A percentile compares a stretch with the other conserved stretches of the same genome.
Conservation (phyloP, 2,888 invertebrate genomes). For the Ypsolopha sequella region DNA sequence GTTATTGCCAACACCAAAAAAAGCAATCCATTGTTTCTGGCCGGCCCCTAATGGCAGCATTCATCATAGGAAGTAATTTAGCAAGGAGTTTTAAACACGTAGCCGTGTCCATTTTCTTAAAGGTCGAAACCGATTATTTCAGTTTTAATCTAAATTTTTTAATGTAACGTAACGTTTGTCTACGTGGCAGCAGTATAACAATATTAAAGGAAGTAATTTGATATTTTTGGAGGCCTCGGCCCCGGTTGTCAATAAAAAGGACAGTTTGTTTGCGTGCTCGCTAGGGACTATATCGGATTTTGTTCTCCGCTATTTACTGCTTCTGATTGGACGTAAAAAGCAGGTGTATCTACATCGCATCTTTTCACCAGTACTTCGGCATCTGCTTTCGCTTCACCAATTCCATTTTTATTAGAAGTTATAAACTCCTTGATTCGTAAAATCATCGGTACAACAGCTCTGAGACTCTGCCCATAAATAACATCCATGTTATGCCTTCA, state of each 20-base stretch:
- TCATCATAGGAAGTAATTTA: constrained; percentile 60
- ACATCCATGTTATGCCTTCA: too few relatives aligned
- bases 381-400: too few relatives aligned
- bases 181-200: constrained; percentile 42
- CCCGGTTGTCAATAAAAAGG: constrained; percentile 10
- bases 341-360: too few relatives aligned
- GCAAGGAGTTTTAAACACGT: constrained; percentile 50
- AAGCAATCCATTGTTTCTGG: constrained; percentile 30
- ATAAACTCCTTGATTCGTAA: too few relatives aligned
- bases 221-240: constrained; percentile 30
- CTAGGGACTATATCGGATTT: background rate
- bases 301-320: background rate
- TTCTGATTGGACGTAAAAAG: background rate
- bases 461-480: too few relatives aligned
- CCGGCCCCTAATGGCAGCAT: constrained; percentile 26
- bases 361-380: too few relatives aligned
- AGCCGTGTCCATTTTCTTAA: constrained; percentile 26
- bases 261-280: background rate
- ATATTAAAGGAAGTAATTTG: constrained; percentile 49
- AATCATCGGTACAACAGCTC: too few relatives aligned
- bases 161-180: constrained; percentile 8
- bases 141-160: background rate
- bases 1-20: constrained; percentile 8
- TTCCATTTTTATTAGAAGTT: too few relatives aligned
- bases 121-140: constrained; percentile 1